Conservation (phyloP, 1,140 invertebrate genomes). For the Drosophila grimshawi region DNA sequence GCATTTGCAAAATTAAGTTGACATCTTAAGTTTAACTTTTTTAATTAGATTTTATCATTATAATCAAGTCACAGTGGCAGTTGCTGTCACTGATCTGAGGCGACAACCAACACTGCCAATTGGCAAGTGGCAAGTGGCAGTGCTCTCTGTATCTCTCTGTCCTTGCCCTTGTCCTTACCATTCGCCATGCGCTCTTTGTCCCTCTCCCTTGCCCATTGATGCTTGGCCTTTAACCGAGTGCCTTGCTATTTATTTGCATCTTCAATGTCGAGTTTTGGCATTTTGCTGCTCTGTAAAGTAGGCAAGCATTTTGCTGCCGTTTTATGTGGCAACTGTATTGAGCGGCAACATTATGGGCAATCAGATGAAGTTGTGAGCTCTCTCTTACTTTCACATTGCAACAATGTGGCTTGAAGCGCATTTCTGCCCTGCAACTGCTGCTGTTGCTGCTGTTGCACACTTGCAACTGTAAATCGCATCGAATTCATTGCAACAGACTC, state of each 20-base stretch:
- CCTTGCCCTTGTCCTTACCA: background rate
- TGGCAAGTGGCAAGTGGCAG: constrained; percentile 4
- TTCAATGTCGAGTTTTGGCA: constrained; percentile 32
- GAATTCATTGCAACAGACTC: constrained; percentile 19
- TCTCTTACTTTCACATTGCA: constrained; percentile 53
- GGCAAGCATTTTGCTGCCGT: constrained; percentile 31
- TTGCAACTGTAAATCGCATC: constrained; percentile 47
- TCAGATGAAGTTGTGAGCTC: background rate
- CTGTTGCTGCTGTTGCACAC: constrained; percentile 20
- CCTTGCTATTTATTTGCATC: constrained; percentile 47
- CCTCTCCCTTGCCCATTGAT: background rate
- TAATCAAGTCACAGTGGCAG: constrained; percentile 70
- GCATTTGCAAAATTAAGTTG: constrained; percentile 73
- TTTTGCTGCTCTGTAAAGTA: constrained; percentile 35
- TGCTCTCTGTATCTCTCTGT: background rate
- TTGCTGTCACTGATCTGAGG: constrained; percentile 13
- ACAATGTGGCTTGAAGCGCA: constrained; percentile 48
- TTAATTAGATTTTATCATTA: constrained; percentile 82
- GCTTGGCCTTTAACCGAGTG: constrained; percentile 1
- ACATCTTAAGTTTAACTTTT: constrained; percentile 78
- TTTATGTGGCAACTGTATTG: constrained; percentile 5
- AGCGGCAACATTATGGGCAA: background rate
- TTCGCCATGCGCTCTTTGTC: background rate
- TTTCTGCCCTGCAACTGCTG: too few relatives aligned
- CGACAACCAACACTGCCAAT: constrained; percentile 2